phyloP scores from a whole-genome alignment of 2,888 invertebrate genomes.

The Crematogaster levior region DNA sequence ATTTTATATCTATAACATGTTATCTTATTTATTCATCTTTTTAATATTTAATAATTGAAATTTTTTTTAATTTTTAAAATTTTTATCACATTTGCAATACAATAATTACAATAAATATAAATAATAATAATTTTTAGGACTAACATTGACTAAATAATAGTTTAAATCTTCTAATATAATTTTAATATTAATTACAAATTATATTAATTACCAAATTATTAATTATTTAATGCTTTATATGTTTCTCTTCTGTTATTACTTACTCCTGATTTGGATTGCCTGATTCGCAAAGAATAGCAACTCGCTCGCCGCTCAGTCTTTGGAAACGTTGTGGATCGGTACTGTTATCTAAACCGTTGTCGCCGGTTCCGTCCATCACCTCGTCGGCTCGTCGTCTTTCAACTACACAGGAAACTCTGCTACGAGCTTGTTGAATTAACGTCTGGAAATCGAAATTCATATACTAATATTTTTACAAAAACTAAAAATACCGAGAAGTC shows the following conservation, averaged over 20 bases:
- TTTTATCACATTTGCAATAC: background rate
- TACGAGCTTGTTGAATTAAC: slow-evolving; percentile 87
- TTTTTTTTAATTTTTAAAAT: background rate
- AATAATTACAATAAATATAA: too few species aligned
- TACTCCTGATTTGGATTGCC: slow-evolving; percentile 89
- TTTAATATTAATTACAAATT: background rate
- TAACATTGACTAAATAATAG: background rate
- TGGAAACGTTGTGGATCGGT: slow-evolving; percentile 90
- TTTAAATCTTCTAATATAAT: background rate
- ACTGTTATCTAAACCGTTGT: slow-evolving; percentile 90
- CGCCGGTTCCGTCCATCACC: slow-evolving; percentile 92
- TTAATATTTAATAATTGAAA: background rate
- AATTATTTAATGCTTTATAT: background rate
- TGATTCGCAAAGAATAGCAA: slow-evolving; percentile 95
- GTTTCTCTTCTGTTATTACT: slow-evolving; percentile 55
- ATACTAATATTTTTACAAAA: too few species aligned
- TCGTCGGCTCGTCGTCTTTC: slow-evolving; percentile 95
- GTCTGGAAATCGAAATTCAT: too few species aligned
- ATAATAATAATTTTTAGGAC: background rate
- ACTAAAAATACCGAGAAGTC: background rate
- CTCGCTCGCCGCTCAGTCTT: slow-evolving; percentile 93
- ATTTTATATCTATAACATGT: background rate
- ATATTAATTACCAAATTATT: background rate
- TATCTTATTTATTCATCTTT: background rate
- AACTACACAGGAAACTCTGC: slow-evolving; percentile 96